Evolutionary conservation across 2,797 vertebrate genomes (phyloP).

Genomic region (Pteropus rufus): DNA sequence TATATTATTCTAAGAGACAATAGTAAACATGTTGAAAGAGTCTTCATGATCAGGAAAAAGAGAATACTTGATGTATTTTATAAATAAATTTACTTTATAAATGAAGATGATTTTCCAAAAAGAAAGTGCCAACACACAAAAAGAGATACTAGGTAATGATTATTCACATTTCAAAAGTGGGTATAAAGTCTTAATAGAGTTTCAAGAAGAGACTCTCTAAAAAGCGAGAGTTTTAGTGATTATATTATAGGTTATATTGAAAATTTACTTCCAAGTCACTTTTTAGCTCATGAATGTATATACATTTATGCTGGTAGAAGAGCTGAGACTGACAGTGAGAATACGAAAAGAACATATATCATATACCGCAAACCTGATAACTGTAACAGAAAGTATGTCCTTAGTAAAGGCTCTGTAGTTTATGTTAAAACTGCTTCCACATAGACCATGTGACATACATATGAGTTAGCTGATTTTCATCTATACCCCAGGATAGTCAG

Average conservation of each 20-base stretch:
- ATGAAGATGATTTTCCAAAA: constrained; percentile 9
- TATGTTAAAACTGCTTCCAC: neutral
- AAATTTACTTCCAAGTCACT: neutral
- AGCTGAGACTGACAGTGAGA: neutral
- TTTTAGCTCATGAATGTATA: neutral
- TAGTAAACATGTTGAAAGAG: neutral
- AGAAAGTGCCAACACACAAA: neutral
- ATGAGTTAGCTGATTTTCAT: neutral
- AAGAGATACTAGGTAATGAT: neutral
- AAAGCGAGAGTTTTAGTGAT: neutral
- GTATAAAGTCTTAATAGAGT: neutral
- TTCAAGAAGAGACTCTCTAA: neutral
- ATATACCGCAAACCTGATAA: neutral
- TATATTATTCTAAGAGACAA: neutral
- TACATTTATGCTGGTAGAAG: neutral
- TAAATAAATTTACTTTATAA: neutral
- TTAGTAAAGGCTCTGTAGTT: neutral
- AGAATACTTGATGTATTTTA: neutral
- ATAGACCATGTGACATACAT: neutral
- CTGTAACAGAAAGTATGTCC: neutral
- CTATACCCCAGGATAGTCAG: neutral
- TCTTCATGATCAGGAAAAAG: neutral
- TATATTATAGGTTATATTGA: neutral
- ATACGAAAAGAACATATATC: neutral
- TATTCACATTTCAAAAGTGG: neutral